These are phyloP conservation scores for Periophthalmus magnuspinnatus DNA, from an alignment of 2,797 vertebrate species.

Conservation along the genomic window DNA sequence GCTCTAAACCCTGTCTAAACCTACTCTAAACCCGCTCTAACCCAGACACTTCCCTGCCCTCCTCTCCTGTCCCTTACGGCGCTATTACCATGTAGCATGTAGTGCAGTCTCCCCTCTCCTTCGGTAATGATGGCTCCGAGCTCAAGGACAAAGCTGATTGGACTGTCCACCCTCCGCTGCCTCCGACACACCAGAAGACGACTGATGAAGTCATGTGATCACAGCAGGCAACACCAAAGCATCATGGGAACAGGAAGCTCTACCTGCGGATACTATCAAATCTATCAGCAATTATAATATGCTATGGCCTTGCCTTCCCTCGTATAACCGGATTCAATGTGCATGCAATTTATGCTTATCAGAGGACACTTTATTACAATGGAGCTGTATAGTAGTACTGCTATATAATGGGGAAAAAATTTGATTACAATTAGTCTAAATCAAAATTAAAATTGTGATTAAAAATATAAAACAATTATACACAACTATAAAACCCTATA, in stretches of 20 bases:
- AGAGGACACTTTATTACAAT: background rate
- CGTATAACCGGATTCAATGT: background rate
- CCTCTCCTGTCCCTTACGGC: no score
- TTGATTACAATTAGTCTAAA: no score
- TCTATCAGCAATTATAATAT: background rate
- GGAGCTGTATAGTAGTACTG: no score
- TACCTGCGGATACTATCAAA: background rate
- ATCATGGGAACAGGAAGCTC: background rate
- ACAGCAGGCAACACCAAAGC: background rate
- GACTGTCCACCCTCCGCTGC: background rate
- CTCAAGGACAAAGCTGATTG: conserved; percentile 4
- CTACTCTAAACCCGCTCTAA: background rate
- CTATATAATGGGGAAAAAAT: no score
- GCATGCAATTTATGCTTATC: background rate
- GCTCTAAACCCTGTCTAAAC: background rate
- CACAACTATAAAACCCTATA: no score
- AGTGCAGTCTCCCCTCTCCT: background rate
- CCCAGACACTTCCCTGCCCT: no score
- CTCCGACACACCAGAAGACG: background rate
- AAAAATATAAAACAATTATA: no score
- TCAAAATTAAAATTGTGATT: background rate
- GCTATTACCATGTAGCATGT: background rate
- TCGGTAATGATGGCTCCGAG: background rate
- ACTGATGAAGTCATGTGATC: background rate
- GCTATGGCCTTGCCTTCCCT: background rate